Evolutionary conservation across 2,113 vertebrate genomes (phyloP), one percentile per base, ranked within the genome.

Genomic region (Ascaphus truei): DNA sequence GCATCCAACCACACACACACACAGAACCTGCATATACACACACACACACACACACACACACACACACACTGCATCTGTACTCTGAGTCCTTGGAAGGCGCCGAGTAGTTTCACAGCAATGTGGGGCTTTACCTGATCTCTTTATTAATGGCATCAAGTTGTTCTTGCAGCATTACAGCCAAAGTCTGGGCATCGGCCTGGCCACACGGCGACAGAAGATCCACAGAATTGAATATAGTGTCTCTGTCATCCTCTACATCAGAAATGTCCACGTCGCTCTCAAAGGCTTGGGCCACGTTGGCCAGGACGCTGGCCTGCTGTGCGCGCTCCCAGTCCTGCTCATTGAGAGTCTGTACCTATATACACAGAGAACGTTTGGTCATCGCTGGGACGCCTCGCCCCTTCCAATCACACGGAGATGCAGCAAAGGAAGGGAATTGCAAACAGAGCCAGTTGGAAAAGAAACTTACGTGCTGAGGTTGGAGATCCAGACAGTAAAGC

Each of bases 141-240:
- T 97, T 98, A 88, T 98, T 99, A 84, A 98, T 99, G 3, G 96
- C 96, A 2, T 99, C 97, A 67, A 99, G 83, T 83, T 99, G 97
- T 22, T 99, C 97, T 77, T 99, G 97, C 71, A 99, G 90, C 97
- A 99, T 99, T 13, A 98, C 77, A 59, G 97, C 96, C 25, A 99
- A 86, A 0, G 96, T 99, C 79, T 99, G 96, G 3, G 97, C 97
- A 3, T 99, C 97, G 0, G 96, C 93, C 83, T 99, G 97, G 29
- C 97, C 96, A 1, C 92, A 89, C 11, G 97, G 97, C 0, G 97
- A 99, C 52, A 98, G 83, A 43, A 99, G 81, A 71, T 96, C 94
- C 2, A 95, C 93, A 0, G 97, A 94, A 79, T 92, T 94, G 84
- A 99, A 96, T 22, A 98, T 88, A 0, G 94, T 88, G 64, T 98